Conservation (phyloP, 1,140 invertebrate genomes). For the Heliconius hermathena region DNA sequence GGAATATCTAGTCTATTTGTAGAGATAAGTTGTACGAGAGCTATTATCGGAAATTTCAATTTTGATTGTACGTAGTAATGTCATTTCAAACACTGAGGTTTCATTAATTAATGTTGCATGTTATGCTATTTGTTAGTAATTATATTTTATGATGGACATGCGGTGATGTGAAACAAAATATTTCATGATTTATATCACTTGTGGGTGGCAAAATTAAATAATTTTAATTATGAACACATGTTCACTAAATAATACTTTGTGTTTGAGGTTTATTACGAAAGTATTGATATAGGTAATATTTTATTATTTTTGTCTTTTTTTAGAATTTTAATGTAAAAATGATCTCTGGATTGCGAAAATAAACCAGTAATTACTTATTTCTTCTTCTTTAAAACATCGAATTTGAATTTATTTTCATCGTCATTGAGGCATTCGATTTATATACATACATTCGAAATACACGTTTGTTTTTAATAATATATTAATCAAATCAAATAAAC, state of each 20-base stretch:
- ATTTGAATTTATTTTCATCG: no score
- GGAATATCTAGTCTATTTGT: not conserved
- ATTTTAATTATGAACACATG: not conserved
- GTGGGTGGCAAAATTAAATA: not conserved
- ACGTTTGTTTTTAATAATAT: not conserved
- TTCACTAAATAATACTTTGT: not conserved
- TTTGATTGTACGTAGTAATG: not conserved
- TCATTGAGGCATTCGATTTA: no score
- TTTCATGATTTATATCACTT: conserved; percentile 3
- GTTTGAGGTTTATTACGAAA: no score
- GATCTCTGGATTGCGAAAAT: no score
- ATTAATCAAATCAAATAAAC: not conserved
- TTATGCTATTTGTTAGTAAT: conserved; percentile 28
- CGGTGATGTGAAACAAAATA: not conserved
- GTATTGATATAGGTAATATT: no score
- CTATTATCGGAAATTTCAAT: not conserved
- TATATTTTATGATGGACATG: not conserved
- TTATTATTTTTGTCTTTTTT: no score
- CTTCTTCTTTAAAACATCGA: no score
- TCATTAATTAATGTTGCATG: conserved; percentile 27
- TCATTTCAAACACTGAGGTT: conserved; percentile 20
- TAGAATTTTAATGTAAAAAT: no score
- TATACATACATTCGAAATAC: no score
- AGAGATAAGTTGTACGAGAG: not conserved
- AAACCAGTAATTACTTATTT: no score